Evolutionary conservation across 2,888 invertebrate species (phyloP), one percentile per base, ranked within the genome.

Genomic region (Pseudococcus jackbeardsleyi): DNA sequence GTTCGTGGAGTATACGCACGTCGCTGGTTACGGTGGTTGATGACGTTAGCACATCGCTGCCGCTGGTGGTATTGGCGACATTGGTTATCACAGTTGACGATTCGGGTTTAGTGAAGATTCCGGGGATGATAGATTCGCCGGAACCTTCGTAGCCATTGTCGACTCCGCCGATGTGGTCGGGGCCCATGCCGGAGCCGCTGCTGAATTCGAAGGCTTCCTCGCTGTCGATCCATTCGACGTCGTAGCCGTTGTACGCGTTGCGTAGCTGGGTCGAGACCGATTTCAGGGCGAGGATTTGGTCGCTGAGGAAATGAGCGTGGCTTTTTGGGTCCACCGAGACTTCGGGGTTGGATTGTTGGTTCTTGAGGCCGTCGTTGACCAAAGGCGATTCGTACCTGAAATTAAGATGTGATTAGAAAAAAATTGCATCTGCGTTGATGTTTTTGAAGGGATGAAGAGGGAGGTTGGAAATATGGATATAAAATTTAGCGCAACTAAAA

Each of bases 171-270:
- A 91, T 91, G 33, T 91, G 91, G 89, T 92, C 92, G 89, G 91
- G 91, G 89, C 91, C 91, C 59, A 90, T 90, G 7, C 89, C 89
- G 39, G 88, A 82, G 79, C 89, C 89, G 72, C 89, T 89, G 1
- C 88, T 84, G 3, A 84, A 88, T 11, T 89, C 89, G 64, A 88
- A 89, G 77, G 89, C 85, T 85, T 89, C 94, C 19, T 89, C 94
- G 90, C 92, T 93, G 90, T 95, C 95, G 82, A 93, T 93, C 96
- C 96, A 97, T 90, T 97, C 96, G 50, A 98, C 97, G 91, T 98
- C 97, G 90, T 95, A 94, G 0, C 98, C 98, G 91, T 97, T 97
- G 92, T 95, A 97, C 0, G 98, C 98, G 91, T 95, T 96, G 91
- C 95, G 94, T 89, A 99, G 93, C 91, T 96, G 95, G 90, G 94